Conservation (phyloP, 2,113 vertebrate species). For the Sphyrna mokarran region DNA sequence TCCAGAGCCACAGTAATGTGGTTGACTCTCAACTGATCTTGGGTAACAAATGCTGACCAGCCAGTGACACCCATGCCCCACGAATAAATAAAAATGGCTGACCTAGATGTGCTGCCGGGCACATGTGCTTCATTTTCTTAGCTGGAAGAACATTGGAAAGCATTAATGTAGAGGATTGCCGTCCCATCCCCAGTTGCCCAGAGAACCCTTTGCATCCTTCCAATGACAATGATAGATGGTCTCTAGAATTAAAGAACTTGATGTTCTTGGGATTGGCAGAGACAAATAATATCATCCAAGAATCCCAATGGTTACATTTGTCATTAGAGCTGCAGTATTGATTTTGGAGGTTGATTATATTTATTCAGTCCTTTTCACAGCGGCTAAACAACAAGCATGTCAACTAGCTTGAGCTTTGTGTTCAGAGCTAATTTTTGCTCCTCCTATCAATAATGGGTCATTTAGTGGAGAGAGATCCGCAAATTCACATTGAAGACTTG, state of each 20-base stretch:
- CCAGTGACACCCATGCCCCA: too few relatives aligned
- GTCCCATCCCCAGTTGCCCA: neutral
- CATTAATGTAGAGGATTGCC: neutral
- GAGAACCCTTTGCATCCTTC: neutral
- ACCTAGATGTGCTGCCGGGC: neutral
- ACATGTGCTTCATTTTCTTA: neutral
- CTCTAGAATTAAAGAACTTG: neutral
- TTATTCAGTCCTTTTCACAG: neutral
- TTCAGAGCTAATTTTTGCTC: neutral
- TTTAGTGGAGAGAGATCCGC: neutral
- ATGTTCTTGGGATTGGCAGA: neutral
- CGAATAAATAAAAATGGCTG: neutral
- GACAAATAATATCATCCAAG: neutral
- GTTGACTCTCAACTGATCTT: too few relatives aligned
- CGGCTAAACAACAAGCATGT: neutral
- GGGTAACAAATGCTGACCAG: too few relatives aligned
- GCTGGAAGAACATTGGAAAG: neutral
- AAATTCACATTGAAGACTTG: neutral
- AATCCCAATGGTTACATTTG: neutral
- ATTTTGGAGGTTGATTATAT: neutral
- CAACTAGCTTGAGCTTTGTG: neutral
- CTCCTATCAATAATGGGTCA: neutral
- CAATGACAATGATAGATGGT: neutral
- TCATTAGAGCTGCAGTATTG: neutral
- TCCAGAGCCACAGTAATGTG: too few relatives aligned